Base-by-base conservation (phyloP, 2,888 invertebrate genomes). In the Oxytorus armatus region DNA sequence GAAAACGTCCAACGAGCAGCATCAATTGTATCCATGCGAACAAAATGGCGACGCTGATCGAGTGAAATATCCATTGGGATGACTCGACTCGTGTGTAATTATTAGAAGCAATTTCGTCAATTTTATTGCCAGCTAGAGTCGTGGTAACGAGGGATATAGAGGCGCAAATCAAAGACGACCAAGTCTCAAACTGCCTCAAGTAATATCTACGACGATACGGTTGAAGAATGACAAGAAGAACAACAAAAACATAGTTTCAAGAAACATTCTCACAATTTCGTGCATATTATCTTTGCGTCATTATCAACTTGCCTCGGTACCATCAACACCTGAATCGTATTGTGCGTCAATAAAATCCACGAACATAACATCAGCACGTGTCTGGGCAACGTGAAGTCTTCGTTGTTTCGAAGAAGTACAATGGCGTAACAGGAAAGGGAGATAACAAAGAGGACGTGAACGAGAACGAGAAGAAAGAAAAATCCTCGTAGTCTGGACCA, bases 11-110 rank as follows among this genome's bases (percentile, higher is more conserved):
- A 82, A 93, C 91, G 82, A 94, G 88, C 57, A 93, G 87, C 93
- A 94, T 93, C 85, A 93, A 89, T 89, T 94, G 92, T 36, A 92
- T 91, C 94, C 94, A 94, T 3, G 93, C 92, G 66, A 93, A 88
- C 63, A 94, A 88, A 76, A 94, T 90, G 25, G 92, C 89, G 72
- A 93, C 84, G 85, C 93, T 92, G 78, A 92, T 89, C 42, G 90
- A 86, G 82, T 92, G 93, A 77, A 92, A 83, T 21, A 91, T 86
- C 92, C 92, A 92, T 76, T 88, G 84, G 1, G 89, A 85, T 51
- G 86, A 84, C 47, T 82, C 87, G 81, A 7, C 8, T 14, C 1
- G 14, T 39, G 23, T 23, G 16, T 3, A n/a, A 49, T n/a, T 18
- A 29, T 21, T 42, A 3, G 7, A 42, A 49, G 25, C 63, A 18